These are phyloP conservation scores for Setipinna tenuifilis DNA, from an alignment of 2,797 vertebrate genomes.

Conservation along the genomic window DNA sequence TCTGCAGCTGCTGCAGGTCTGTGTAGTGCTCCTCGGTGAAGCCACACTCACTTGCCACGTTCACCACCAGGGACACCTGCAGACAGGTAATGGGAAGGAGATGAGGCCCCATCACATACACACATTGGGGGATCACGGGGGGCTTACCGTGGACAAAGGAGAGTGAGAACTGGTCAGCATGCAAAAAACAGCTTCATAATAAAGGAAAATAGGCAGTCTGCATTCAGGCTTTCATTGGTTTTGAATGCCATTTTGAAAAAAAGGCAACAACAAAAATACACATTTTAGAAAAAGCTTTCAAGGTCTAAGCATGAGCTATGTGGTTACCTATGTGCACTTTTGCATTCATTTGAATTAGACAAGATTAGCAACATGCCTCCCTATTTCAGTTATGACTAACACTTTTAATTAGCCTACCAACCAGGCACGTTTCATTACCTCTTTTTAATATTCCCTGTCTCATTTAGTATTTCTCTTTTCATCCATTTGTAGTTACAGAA, in stretches of 20 bases:
- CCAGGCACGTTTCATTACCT: background rate
- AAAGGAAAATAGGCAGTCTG: background rate
- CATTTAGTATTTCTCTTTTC: background rate
- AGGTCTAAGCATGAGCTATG: background rate
- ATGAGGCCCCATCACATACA: too few relatives aligned
- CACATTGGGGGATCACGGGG: background rate
- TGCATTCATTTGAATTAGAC: background rate
- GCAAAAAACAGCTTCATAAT: background rate
- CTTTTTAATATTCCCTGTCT: background rate
- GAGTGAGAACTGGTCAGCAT: background rate
- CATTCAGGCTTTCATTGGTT: background rate
- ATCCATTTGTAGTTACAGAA: background rate
- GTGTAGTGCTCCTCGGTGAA: constrained; percentile 92
- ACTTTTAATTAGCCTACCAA: background rate
- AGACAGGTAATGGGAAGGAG: background rate
- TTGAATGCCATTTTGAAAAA: background rate
- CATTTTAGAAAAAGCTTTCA: too few relatives aligned
- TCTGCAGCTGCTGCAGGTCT: constrained; percentile 89
- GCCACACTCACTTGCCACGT: constrained; percentile 94
- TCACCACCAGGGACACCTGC: constrained; percentile 94
- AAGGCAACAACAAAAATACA: too few relatives aligned
- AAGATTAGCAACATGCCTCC: background rate
- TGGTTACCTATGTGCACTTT: background rate
- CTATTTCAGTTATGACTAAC: background rate
- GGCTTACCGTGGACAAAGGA: background rate